These are phyloP conservation scores for Zoanthus sansibaricus DNA, from an alignment of 92 coral and sea anemone genomes.

Conservation along the genomic window DNA sequence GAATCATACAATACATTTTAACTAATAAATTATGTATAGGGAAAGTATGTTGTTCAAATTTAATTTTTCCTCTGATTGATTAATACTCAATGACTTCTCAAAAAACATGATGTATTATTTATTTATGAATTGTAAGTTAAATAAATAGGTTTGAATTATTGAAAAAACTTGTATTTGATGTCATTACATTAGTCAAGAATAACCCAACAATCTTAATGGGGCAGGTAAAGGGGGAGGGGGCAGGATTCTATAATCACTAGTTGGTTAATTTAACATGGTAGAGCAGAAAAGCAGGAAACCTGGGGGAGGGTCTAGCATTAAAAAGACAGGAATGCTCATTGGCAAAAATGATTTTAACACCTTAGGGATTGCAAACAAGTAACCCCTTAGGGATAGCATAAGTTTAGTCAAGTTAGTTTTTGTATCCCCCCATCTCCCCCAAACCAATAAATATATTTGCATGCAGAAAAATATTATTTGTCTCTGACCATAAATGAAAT, in stretches of 20 bases:
- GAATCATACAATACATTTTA: too few relatives aligned
- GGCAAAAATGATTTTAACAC: background rate
- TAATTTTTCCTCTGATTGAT: background rate
- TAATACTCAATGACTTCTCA: background rate
- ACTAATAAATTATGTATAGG: too few relatives aligned
- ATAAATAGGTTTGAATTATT: background rate
- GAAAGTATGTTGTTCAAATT: too few relatives aligned
- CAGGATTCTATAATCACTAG: background rate
- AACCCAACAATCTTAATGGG: background rate
- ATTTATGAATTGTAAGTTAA: background rate
- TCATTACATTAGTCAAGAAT: background rate
- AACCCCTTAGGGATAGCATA: background rate
- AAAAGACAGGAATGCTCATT: background rate
- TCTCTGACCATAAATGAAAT: constrained; percentile 26
- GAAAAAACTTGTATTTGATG: background rate
- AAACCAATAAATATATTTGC: constrained; percentile 4
- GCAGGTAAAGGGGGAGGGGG: background rate
- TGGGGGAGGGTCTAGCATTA: background rate
- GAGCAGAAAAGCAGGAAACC: background rate
- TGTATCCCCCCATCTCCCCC: constrained; percentile 9
- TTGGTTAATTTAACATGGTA: background rate
- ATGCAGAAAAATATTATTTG: constrained; percentile 10
- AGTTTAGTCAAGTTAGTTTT: background rate
- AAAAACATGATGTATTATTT: background rate
- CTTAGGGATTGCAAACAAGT: background rate